A percentile compares a stretch with the other conserved stretches of the same genome.
These are phyloP conservation scores for Nesidiocoris tenuis DNA, from an alignment of 2,888 invertebrate species.

Conservation along the genomic window DNA sequence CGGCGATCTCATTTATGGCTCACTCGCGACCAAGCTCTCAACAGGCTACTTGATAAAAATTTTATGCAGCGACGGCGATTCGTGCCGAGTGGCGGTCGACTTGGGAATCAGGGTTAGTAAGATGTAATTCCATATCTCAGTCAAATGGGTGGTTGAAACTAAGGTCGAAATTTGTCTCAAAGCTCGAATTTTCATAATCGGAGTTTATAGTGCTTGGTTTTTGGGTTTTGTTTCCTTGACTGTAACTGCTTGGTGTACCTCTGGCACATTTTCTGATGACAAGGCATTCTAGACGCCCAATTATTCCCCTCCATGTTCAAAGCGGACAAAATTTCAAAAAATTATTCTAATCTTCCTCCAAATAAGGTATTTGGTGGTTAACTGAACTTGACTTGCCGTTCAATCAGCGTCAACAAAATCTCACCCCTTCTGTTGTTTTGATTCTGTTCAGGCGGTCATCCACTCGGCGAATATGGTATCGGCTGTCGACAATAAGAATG, in stretches of 20 bases:
- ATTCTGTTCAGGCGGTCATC: conserved; percentile 54
- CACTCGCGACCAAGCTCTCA: conserved; percentile 72
- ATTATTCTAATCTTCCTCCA: background rate
- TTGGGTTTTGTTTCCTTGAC: too few species aligned
- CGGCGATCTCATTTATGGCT: conserved; percentile 76
- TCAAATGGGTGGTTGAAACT: too few species aligned
- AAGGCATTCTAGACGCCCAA: background rate
- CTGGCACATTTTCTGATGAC: background rate
- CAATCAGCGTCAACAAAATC: too few species aligned
- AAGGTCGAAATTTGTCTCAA: too few species aligned
- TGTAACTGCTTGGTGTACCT: too few species aligned
- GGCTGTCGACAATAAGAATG: conserved; percentile 76
- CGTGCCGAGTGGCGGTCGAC: conserved; percentile 78
- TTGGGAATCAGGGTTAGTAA: conserved; percentile 79
- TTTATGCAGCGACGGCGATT: conserved; percentile 77
- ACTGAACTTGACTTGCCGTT: too few species aligned
- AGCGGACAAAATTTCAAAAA: background rate
- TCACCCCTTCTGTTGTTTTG: too few species aligned
- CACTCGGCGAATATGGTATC: conserved; percentile 66
- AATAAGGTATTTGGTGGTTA: background rate
- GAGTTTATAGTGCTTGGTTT: too few species aligned
- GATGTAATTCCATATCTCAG: too few species aligned
- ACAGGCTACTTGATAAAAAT: conserved; percentile 76
- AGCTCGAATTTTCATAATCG: too few species aligned
- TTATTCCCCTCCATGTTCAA: too few species aligned